A percentile compares a stretch with the other conserved stretches of the same genome.
These are phyloP conservation scores for Anoncus sp. DNA, from an alignment of 2,888 invertebrate species.

Conservation along the genomic window DNA sequence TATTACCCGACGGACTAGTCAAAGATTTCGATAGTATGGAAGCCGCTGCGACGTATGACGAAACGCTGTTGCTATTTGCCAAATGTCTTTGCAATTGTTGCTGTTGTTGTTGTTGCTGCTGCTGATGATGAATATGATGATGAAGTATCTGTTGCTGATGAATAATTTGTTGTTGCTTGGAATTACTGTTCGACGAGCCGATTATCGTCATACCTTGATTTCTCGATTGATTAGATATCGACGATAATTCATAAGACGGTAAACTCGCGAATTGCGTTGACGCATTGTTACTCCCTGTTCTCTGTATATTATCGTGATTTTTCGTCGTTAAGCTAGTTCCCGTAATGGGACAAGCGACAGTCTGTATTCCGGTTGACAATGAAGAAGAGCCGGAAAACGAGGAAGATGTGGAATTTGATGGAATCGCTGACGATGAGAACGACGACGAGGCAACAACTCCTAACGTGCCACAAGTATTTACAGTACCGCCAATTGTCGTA, in stretches of 20 bases:
- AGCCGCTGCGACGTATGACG: conserved; percentile 60
- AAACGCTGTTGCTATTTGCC: conserved; percentile 71
- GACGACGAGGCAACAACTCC: conserved; percentile 69
- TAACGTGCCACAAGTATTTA: conserved; percentile 69
- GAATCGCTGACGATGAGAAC: conserved; percentile 63
- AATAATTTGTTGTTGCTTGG: conserved; percentile 61
- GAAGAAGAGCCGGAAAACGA: conserved; percentile 52
- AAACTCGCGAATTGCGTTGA: conserved; percentile 51
- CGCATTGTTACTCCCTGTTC: conserved; percentile 40
- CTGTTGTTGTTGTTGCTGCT: conserved; percentile 65
- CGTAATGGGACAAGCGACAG: conserved; percentile 33
- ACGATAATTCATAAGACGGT: conserved; percentile 40
- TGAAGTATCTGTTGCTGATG: conserved; percentile 54
- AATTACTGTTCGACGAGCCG: conserved; percentile 12
- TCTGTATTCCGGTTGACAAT: conserved; percentile 54
- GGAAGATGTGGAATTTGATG: conserved; percentile 55
- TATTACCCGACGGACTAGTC: conserved; percentile 81
- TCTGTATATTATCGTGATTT: conserved; percentile 34
- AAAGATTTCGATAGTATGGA: conserved; percentile 81
- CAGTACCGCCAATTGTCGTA: conserved; percentile 71
- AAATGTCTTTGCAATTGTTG: conserved; percentile 59
- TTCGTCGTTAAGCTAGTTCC: conserved; percentile 49
- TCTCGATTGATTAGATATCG: conserved; percentile 39
- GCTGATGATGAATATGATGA: conserved; percentile 58
- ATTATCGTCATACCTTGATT: conserved; percentile 27